Evolutionary conservation across 1,140 invertebrate species (phyloP).

Genomic region (Zaprionus africanus): DNA sequence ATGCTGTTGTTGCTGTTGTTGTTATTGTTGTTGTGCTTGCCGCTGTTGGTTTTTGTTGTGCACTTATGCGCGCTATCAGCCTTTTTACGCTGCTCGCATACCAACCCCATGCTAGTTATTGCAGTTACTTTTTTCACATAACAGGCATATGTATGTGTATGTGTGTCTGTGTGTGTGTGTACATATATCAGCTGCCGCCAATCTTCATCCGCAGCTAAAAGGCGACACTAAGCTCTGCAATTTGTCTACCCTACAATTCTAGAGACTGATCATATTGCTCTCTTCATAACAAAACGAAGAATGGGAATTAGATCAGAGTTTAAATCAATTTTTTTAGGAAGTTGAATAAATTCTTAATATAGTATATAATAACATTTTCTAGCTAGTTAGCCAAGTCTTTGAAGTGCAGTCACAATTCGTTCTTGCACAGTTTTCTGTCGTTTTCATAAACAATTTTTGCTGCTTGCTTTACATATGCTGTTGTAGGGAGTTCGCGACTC

Average conservation of each 20-base stretch:
- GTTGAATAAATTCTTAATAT: no score
- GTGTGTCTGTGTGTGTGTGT: not conserved
- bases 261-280: not conserved
- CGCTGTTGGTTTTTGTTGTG: slow-evolving; percentile 51
- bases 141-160: slow-evolving; percentile 20
- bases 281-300: not conserved
- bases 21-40: slow-evolving; percentile 31
- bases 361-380: no score
- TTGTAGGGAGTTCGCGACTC: slow-evolving; percentile 7
- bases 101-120: slow-evolving; percentile 56
- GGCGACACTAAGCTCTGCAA: slow-evolving; percentile 39
- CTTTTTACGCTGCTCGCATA: slow-evolving; percentile 63
- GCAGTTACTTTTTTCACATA: slow-evolving; percentile 51
- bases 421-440: not conserved
- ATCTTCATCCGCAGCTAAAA: slow-evolving; percentile 57
- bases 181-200: slow-evolving; percentile 58
- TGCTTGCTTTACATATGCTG: slow-evolving; percentile 50
- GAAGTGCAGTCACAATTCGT: slow-evolving; percentile 33
- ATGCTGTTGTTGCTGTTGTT: slow-evolving; percentile 32
- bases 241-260: slow-evolving; percentile 44
- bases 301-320: not conserved
- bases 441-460: slow-evolving; percentile 73
- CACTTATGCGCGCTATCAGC: slow-evolving; percentile 80
- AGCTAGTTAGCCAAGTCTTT: not conserved
- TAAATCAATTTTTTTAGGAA: not conserved